A percentile compares a stretch with the other conserved stretches of the same genome.
Evolutionary conservation across 2,113 vertebrate genomes (phyloP).

Genomic region (Nerophis ophidion): DNA sequence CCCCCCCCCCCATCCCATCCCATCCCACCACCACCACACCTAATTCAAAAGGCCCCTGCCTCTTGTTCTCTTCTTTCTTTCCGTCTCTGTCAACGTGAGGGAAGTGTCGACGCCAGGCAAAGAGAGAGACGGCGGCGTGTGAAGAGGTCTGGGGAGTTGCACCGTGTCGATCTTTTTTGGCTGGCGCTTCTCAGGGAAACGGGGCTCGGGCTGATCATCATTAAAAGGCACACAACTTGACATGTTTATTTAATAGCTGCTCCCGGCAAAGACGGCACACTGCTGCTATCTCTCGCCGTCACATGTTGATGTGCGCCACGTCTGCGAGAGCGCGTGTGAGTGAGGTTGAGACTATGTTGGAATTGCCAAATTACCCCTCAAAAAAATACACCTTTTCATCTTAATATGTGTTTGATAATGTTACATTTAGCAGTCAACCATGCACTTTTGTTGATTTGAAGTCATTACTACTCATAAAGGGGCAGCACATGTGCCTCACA

Average conservation of each 20-base stretch:
- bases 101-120: conserved; percentile 57
- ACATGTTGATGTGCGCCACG: conserved; percentile 66
- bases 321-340: conserved; percentile 28
- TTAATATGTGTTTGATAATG: conserved; percentile 16
- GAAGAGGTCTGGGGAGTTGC: conserved; percentile 68
- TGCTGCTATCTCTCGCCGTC: conserved; percentile 69
- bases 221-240: conserved; percentile 72
- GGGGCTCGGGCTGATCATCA: conserved; percentile 65
- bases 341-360: conserved; percentile 15
- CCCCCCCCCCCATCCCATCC: background rate
- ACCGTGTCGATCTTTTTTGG: conserved; percentile 65
- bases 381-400: conserved; percentile 31
- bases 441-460: conserved; percentile 11
- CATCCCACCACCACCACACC: conserved; percentile 24
- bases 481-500: no score
- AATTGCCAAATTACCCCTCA: conserved; percentile 26
- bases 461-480: conserved; percentile 30
- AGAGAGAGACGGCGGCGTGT: conserved; percentile 26
- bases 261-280: conserved; percentile 69
- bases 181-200: conserved; percentile 64
- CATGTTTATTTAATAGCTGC: conserved; percentile 76
- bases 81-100: conserved; percentile 64
- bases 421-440: conserved; percentile 8
- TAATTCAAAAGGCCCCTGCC: conserved; percentile 59
- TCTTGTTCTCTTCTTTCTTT: conserved; percentile 59